phyloP scores from a whole-genome alignment of 2,888 invertebrate species.

The Mesorhabditis belari region DNA sequence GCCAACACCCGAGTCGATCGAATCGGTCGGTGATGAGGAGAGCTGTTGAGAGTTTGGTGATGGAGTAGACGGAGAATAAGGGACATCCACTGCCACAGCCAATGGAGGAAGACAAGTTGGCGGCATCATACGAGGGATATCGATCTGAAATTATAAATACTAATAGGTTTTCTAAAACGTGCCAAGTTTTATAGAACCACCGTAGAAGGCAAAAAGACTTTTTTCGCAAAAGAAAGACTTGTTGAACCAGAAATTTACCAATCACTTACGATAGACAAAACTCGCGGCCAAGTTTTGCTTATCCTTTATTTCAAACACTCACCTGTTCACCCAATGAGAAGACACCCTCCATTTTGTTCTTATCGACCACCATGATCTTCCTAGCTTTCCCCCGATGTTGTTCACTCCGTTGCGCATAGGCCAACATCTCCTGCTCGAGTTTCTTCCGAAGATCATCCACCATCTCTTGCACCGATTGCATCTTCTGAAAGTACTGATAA shows the following conservation, averaged over 20 bases:
- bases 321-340: background rate
- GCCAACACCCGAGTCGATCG: slow-evolving; percentile 4
- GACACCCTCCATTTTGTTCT: background rate
- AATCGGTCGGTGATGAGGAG: slow-evolving; percentile 2
- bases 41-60: background rate
- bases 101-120: background rate
- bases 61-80: background rate
- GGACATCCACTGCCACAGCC: background rate
- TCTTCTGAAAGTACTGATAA: background rate
- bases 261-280: no score
- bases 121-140: background rate
- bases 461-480: background rate
- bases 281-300: no score
- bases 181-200: no score
- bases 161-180: no score
- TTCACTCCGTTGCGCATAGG: background rate
- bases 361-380: background rate
- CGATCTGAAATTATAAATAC: background rate
- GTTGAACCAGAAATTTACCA: no score
- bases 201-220: no score
- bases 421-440: background rate
- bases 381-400: background rate
- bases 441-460: background rate
- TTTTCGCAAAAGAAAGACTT: no score
- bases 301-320: no score